Base-by-base conservation (phyloP, 1,140 invertebrate genomes). In the Pseudachorutes palmiensis region DNA sequence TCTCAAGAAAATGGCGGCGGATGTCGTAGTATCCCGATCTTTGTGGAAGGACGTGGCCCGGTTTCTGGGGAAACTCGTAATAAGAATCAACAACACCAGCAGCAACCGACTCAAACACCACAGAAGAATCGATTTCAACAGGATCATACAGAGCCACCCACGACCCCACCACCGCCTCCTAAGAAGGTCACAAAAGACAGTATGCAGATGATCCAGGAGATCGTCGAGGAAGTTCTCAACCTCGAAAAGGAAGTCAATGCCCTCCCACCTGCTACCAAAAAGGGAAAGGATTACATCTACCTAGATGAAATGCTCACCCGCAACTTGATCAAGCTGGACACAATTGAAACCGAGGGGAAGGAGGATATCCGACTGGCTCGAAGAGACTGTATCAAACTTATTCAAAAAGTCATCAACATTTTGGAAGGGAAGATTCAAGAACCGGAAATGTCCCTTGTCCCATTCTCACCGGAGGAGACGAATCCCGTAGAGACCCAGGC, bases 221-320 rank as follows among this genome's bases (percentile, higher is more conserved):
- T 55, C 24, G 24, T 24, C 24, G 24, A 14, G 24, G 51, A 55
- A 16, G 51, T 55, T 55, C 12, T 14, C 5, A 55, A 12, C 24
- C 51, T 55, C 51, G 51, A 55, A 24, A 12, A 14, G 12, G 12
- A 55, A 55, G 51, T 55, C 12, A 55, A 55, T 24, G 51, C 51
- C 24, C 51, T 55, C 5, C 51, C 51, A 3, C 24, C 24, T 5
- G 24, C 51, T 55, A 9, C 51, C 12, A 55, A 55, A 55, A 55
- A 9, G 3, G 12, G 9, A 14, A 55, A 55, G 51, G 82, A 89
- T 64, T 97, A 93, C 75, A 81, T 90, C 31, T 94, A 87, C 77
- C 78, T 97, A 49, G 94, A 97, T 77, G 94, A 97, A 79, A 96
- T 96, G 92, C 79, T 97, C 19, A 97, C 93, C 1, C 90, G 92